Evolutionary conservation across 2,888 invertebrate species (phyloP).

Genomic region (Nasonia oneida): DNA sequence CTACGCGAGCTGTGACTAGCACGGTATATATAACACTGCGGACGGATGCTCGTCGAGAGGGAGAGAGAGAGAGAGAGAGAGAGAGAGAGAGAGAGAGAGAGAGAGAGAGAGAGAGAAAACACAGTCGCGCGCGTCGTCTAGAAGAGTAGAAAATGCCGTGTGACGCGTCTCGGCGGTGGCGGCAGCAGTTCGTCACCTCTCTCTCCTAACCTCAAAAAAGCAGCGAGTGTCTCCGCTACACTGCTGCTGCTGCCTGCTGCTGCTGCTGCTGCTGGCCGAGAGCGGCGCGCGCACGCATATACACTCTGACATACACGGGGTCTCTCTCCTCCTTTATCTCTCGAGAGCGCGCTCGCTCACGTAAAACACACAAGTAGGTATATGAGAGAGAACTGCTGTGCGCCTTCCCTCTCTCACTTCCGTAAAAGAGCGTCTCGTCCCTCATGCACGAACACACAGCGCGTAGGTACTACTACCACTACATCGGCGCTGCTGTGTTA

Average conservation of each 20-base stretch:
- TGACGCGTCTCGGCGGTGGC: conserved; percentile 25
- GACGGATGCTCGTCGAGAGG: not conserved
- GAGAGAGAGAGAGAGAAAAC: conserved; percentile 8
- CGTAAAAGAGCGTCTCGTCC: conserved; percentile 41
- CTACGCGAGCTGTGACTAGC: not conserved
- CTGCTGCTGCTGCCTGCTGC: not conserved
- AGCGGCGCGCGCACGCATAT: conserved; percentile 9
- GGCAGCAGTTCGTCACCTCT: conserved; percentile 18
- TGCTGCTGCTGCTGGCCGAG: not conserved
- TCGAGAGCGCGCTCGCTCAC: not conserved
- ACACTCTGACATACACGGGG: not conserved
- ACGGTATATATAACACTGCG: conserved; percentile 1
- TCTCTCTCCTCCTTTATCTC: conserved; percentile 41
- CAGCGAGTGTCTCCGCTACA: not conserved
- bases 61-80: not conserved
- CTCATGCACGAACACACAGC: not conserved
- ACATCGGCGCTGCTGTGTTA: not conserved
- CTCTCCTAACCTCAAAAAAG: conserved; percentile 35
- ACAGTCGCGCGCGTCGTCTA: conserved; percentile 2
- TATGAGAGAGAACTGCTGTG: conserved; percentile 13
- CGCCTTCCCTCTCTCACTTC: conserved; percentile 38
- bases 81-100: conserved; percentile 3
- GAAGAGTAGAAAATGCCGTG: conserved; percentile 2
- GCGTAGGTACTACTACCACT: not conserved
- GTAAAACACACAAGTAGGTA: conserved; percentile 7